Evolutionary conservation across 2,113 vertebrate genomes (phyloP).

Genomic region (Tragulus kanchil): DNA sequence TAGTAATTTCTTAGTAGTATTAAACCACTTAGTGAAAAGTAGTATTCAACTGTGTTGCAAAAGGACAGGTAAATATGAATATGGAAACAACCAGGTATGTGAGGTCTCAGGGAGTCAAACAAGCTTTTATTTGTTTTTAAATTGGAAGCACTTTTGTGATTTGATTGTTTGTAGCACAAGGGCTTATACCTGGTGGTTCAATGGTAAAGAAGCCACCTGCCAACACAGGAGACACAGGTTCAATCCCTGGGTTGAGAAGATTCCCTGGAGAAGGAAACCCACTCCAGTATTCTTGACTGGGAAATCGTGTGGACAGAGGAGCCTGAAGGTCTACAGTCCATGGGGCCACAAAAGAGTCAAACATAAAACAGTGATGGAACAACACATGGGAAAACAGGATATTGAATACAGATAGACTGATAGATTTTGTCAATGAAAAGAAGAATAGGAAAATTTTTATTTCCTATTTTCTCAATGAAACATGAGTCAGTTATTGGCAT

Average conservation of each 20-base stretch:
- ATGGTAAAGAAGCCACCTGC: background rate
- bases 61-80: background rate
- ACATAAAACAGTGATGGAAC: background rate
- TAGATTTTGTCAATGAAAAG: background rate
- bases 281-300: background rate
- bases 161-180: background rate
- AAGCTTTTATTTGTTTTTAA: background rate
- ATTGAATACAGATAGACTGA: background rate
- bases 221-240: background rate
- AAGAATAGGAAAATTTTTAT: background rate
- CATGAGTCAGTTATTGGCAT: background rate
- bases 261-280: background rate
- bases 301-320: background rate
- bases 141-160: background rate
- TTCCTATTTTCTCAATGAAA: background rate
- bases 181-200: background rate
- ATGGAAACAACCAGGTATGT: background rate
- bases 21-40: background rate
- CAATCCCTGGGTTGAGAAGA: background rate
- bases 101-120: background rate
- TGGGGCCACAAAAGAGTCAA: background rate
- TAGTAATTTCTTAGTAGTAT: background rate
- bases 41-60: background rate
- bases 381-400: background rate
- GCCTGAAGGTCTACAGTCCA: background rate